Percentiles rank a stretch among this genome's conserved stretches.
phyloP scores from a whole-genome alignment of 2,797 vertebrate species.

The Sparus aurata region DNA sequence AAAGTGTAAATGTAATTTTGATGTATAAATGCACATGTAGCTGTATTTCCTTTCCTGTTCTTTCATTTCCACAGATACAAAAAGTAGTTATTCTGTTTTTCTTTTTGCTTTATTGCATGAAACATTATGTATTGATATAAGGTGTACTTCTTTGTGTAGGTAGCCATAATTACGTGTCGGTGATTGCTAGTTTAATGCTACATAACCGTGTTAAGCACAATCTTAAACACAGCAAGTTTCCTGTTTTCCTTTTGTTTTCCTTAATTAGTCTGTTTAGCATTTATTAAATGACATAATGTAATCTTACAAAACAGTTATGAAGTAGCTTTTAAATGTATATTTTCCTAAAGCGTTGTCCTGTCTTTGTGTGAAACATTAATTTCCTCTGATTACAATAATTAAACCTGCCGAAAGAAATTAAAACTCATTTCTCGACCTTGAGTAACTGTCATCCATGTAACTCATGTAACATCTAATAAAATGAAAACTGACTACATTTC shows the following conservation, averaged over 20 bases:
- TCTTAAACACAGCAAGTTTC: conserved; percentile 12
- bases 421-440: neutral
- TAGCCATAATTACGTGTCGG: conserved; percentile 13
- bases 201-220: neutral
- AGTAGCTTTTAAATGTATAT: conserved; percentile 27
- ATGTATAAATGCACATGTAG: conserved; percentile 25
- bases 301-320: conserved; percentile 11
- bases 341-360: neutral
- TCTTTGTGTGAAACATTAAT: neutral
- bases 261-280: neutral
- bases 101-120: conserved; percentile 13
- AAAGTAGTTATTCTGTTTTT: neutral
- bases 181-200: conserved; percentile 13
- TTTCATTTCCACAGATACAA: neutral
- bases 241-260: neutral
- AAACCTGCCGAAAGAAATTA: conserved; percentile 21
- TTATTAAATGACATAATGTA: neutral
- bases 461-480: conserved; percentile 46
- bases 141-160: conserved; percentile 1
- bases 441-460: conserved; percentile 21
- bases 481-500: neutral
- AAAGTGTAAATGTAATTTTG: conserved; percentile 30
- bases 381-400: conserved; percentile 3
- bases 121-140: conserved; percentile 13
- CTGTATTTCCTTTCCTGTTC: conserved; percentile 4